Conservation (phyloP, 2,888 invertebrate species). For the Hirudinaria manillensis region DNA sequence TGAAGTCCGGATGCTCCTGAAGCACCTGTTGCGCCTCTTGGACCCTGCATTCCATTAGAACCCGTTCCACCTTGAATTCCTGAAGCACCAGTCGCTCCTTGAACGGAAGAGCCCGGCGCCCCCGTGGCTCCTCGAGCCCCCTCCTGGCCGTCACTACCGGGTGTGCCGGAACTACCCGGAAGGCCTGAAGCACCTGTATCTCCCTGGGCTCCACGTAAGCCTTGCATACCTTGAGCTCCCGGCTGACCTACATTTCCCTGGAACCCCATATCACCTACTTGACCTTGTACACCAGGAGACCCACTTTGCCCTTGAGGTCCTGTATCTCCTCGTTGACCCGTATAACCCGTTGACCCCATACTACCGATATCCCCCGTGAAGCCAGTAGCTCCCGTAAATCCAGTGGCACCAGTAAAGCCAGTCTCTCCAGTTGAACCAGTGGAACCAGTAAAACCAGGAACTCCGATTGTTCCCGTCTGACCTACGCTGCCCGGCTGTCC, state of each 20-base stretch:
- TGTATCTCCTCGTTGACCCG: neutral
- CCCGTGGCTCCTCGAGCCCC: conserved; percentile 34
- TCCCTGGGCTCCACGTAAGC: conserved; percentile 17
- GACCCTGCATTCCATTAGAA: conserved; percentile 16
- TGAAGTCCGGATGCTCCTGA: conserved; percentile 11
- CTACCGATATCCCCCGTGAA: neutral
- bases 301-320: conserved; percentile 25
- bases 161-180: conserved; percentile 3
- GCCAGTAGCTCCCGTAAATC: conserved; percentile 14
- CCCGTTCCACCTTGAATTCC: conserved; percentile 32
- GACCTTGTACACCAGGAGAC: conserved; percentile 21
- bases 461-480: conserved; percentile 28
- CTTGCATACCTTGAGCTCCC: conserved; percentile 39
- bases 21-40: conserved; percentile 4
- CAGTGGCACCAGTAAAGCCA: conserved; percentile 34
- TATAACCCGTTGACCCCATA: neutral
- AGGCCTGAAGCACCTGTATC: conserved; percentile 15
- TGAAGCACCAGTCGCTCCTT: conserved; percentile 20
- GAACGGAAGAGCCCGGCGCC: conserved; percentile 26
- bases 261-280: conserved; percentile 1
- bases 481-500: conserved; percentile 29
- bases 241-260: conserved; percentile 22
- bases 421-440: conserved; percentile 29
- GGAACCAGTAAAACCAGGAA: conserved; percentile 26
- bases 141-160: conserved; percentile 13